Conservation (phyloP, 2,113 vertebrate species). For the Chaenocephalus aceratus region DNA sequence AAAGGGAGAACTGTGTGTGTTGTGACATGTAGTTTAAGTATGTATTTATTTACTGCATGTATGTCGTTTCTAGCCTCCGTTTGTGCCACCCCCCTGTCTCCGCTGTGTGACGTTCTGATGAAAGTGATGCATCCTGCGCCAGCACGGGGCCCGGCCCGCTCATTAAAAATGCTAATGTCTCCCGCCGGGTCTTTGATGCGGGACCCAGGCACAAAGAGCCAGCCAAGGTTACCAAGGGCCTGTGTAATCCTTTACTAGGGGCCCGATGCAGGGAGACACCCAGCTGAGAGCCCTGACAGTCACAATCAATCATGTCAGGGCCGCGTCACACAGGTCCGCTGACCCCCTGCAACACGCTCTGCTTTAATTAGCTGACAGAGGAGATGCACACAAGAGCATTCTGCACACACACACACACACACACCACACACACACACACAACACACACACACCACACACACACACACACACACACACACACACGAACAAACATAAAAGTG, state of each 20-base stretch:
- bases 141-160: conserved; percentile 72
- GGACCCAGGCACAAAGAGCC: conserved; percentile 78
- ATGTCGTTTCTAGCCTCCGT: conserved; percentile 15
- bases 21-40: conserved; percentile 1
- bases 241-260: conserved; percentile 79
- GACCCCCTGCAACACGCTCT: conserved; percentile 54
- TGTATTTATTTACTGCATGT: conserved; percentile 18
- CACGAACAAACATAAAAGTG: conserved; percentile 9
- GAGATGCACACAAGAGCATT: neutral
- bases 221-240: conserved; percentile 81
- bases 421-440: conserved; percentile 36
- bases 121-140: conserved; percentile 77
- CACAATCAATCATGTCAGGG: conserved; percentile 81
- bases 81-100: conserved; percentile 28
- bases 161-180: conserved; percentile 87
- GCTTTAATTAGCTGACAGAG: conserved; percentile 75
- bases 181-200: conserved; percentile 82
- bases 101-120: conserved; percentile 51
- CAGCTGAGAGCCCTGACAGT: conserved; percentile 79
- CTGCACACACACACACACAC: conserved; percentile 11
- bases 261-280: conserved; percentile 62
- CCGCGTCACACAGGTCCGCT: conserved; percentile 59
- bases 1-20: neutral
- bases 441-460: conserved; percentile 12
- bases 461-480: conserved; percentile 36